Base-by-base conservation (phyloP, 2,113 vertebrate species). In the Bambusicola thoracicus region DNA sequence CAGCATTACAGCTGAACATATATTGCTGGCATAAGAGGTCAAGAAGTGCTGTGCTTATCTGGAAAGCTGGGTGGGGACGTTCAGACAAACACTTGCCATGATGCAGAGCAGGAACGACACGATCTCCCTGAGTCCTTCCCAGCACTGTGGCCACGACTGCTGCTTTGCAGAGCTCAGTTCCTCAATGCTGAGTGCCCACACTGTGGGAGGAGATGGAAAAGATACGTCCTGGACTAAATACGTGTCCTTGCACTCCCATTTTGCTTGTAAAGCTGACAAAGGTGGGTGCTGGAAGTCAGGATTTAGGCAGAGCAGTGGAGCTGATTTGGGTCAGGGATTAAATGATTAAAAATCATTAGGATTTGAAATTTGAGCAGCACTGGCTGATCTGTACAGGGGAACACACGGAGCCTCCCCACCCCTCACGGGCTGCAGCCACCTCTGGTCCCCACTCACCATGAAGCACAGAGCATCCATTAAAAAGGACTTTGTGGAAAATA, bases 41-140 rank as follows among this genome's bases (percentile, higher is more conserved):
- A 6, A 0, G 22, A 66, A 18, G 0, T 1, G 0, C 21, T 72
- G 8, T 48, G 77, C 8, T 6, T 4, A 0, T 18, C 2, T 2
- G 19, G 70, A 62, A 76, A 53, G 48, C 76, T 81, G 51, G 36
- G 7, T 0, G 4, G 2, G 19, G 59, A n/a, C 41, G 51, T 14
- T 22, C 21, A 13, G 43, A 10, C 14, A 4, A 30, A 29, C 27
- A 2, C 22, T 36, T 11, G 48, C 0, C 38, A 3, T 0, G 2
- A 41, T 36, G 41, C 55, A 40, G 43, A 48, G 44, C 80, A 48
- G 72, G 36, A 72, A 16, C 51, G 6, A 0, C 66, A 6, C 10
- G 21, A 10, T 30, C 11, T 41, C 65, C 44, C 11, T 32, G 3
- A 20, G 70, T 10, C 62, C 83, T 70, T 46, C 5, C n/a, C 77